Evolutionary conservation across 2,113 vertebrate genomes (phyloP).

Genomic region (Phalacrocorax carbo): DNA sequence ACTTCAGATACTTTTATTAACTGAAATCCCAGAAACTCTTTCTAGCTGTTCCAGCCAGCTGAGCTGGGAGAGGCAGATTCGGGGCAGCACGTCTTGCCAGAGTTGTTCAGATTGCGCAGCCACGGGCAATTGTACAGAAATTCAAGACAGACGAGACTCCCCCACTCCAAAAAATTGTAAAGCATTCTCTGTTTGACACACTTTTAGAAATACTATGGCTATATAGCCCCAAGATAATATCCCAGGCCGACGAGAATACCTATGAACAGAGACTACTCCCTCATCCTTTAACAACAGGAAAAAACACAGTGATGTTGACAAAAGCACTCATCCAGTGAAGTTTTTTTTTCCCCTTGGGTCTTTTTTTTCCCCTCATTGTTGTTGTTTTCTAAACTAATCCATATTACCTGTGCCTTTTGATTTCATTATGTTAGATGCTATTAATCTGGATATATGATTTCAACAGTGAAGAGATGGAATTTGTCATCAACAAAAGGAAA

Average conservation of each 20-base stretch:
- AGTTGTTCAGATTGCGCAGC: neutral
- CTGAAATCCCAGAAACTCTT: neutral
- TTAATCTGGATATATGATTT: constrained; percentile 77
- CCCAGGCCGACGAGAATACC: neutral
- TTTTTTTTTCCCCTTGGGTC: neutral
- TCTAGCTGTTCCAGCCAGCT: neutral
- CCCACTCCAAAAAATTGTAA: neutral
- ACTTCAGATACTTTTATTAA: neutral
- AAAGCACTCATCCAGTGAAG: constrained; percentile 64
- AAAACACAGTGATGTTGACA: constrained; percentile 37
- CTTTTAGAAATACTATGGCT: neutral
- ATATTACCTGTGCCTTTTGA: constrained; percentile 71
- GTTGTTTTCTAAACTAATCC: constrained; percentile 75
- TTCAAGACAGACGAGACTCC: neutral
- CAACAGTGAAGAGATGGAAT: constrained; percentile 78
- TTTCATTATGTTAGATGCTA: constrained; percentile 72
- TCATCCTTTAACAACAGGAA: constrained; percentile 10
- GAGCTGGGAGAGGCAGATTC: neutral
- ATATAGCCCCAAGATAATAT: neutral
- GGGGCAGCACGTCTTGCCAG: neutral
- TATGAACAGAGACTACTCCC: neutral
- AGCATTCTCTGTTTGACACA: neutral
- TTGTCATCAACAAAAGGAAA: constrained; percentile 82
- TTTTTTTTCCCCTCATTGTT: neutral
- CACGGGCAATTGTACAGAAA: neutral